These are phyloP conservation scores for Ceratoteleas bidentatus DNA, from an alignment of 1,140 invertebrate genomes.

Conservation along the genomic window DNA sequence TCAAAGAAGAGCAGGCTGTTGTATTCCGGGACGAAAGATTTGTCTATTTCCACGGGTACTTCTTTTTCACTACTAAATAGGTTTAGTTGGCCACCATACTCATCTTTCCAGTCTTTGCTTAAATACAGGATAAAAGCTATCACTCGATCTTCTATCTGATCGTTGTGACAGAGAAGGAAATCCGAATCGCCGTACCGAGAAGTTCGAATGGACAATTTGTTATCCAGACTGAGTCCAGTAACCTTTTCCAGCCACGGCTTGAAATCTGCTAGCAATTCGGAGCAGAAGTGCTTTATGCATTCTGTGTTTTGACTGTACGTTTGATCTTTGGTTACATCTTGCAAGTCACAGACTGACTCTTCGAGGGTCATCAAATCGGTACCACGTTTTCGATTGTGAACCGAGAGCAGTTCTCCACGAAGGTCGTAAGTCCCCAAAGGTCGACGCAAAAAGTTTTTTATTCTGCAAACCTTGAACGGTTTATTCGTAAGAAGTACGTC, in stretches of 20 bases:
- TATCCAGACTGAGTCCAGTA: constrained; percentile 83
- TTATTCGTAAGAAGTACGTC: constrained; percentile 76
- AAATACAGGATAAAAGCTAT: constrained; percentile 88
- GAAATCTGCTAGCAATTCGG: constrained; percentile 82
- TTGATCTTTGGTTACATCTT: constrained; percentile 19
- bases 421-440: constrained; percentile 83
- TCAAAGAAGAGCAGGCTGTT: constrained; percentile 89
- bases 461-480: constrained; percentile 83
- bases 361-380: constrained; percentile 53
- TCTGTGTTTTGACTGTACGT: constrained; percentile 48
- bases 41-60: constrained; percentile 81
- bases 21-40: constrained; percentile 84
- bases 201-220: constrained; percentile 86
- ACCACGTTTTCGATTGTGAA: constrained; percentile 39
- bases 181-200: constrained; percentile 87
- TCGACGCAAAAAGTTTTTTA: constrained; percentile 83
- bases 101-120: constrained; percentile 82
- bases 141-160: constrained; percentile 85
- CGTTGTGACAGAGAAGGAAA: constrained; percentile 88
- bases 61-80: constrained; percentile 83
- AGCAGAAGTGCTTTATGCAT: constrained; percentile 77
- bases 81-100: constrained; percentile 86
- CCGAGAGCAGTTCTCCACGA: constrained; percentile 37
- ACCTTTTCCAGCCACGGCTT: constrained; percentile 83
- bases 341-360: constrained; percentile 55